Percentiles rank a stretch among this genome's conserved stretches.
Evolutionary conservation across 2,113 vertebrate species (phyloP).

Genomic region (Ellobius talpinus): DNA sequence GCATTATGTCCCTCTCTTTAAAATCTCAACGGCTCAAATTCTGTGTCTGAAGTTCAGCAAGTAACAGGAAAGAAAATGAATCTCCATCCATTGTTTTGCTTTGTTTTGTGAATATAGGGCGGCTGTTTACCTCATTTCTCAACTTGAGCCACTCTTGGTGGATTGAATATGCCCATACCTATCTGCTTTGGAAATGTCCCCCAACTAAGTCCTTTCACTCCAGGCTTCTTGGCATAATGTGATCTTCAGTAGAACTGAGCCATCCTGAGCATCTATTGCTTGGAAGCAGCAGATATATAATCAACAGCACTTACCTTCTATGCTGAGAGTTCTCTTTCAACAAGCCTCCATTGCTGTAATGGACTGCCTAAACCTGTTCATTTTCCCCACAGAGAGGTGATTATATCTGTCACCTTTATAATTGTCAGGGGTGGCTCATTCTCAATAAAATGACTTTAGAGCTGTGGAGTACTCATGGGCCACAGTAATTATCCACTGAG

Average conservation of each 20-base stretch:
- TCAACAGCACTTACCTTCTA: slow-evolving; percentile 55
- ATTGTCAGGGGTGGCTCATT: background rate
- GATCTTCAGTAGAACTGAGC: background rate
- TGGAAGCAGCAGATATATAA: slow-evolving; percentile 21
- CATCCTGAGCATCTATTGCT: background rate
- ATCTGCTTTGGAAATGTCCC: background rate
- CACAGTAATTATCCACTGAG: slow-evolving; percentile 41
- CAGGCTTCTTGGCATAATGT: background rate
- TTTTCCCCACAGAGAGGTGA: slow-evolving; percentile 65
- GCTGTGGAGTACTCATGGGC: background rate
- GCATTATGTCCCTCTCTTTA: background rate
- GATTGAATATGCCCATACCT: background rate
- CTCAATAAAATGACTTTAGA: slow-evolving; percentile 63
- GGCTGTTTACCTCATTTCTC: background rate
- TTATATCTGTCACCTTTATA: slow-evolving; percentile 62
- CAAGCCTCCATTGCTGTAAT: slow-evolving; percentile 48
- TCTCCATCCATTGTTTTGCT: background rate
- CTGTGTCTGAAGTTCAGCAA: background rate
- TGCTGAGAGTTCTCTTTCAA: slow-evolving; percentile 2
- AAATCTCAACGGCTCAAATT: background rate
- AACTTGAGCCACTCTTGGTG: background rate
- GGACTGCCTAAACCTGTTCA: slow-evolving; percentile 15
- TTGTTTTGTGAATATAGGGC: background rate
- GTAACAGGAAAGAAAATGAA: background rate
- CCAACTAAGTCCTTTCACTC: background rate